Percentiles rank a stretch among this genome's conserved stretches.
Evolutionary conservation across 2,113 vertebrate genomes (phyloP).

Genomic region (Nesogale talazaci): DNA sequence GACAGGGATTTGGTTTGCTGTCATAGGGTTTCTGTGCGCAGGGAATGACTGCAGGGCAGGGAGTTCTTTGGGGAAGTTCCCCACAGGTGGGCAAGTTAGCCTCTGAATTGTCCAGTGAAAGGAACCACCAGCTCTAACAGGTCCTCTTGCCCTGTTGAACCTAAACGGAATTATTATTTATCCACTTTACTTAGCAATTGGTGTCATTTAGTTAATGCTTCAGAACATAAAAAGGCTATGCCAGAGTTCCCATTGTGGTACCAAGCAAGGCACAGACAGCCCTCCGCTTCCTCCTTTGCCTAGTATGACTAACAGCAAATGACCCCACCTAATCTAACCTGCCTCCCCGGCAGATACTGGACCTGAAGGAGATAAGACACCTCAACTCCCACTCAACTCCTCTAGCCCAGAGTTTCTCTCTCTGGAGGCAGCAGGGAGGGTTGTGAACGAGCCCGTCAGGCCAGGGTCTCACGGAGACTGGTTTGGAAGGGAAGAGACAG

Average conservation of each 20-base stretch:
- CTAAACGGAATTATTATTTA: neutral
- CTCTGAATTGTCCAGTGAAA: neutral
- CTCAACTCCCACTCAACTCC: neutral
- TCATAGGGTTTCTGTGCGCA: too few relatives aligned
- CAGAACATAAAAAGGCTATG: too few relatives aligned
- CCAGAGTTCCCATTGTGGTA: neutral
- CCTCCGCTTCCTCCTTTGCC: conserved; percentile 4
- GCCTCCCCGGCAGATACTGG: neutral
- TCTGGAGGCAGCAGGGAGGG: neutral
- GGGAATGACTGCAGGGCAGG: too few relatives aligned
- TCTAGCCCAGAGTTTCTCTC: neutral
- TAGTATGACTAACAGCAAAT: conserved; percentile 20
- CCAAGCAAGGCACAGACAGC: neutral
- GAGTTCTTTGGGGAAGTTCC: too few relatives aligned
- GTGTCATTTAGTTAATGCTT: too few relatives aligned
- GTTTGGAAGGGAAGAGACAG: conserved; percentile 28
- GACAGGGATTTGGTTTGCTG: too few relatives aligned
- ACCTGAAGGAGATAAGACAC: neutral
- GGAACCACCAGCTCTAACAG: neutral
- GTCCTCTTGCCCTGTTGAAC: neutral
- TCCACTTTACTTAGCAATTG: too few relatives aligned
- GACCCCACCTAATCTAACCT: neutral
- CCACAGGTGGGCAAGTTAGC: neutral
- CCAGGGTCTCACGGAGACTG: neutral
- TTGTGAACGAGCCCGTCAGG: neutral